Evolutionary conservation across 2,113 vertebrate genomes (phyloP), one percentile per base, ranked within the genome.

Genomic region (Perca schrenkii): DNA sequence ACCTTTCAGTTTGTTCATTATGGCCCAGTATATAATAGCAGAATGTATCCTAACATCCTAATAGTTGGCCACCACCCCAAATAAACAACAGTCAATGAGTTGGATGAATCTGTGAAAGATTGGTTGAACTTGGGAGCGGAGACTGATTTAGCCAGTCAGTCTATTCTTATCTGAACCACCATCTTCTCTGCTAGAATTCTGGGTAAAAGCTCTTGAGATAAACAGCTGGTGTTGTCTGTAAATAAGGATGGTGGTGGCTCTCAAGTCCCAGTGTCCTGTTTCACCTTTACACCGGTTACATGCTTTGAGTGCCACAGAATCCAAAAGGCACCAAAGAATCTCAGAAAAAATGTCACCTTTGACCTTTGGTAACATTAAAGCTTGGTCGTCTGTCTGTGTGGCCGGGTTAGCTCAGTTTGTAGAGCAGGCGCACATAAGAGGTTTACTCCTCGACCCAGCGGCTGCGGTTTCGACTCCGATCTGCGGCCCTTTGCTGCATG

Each of bases 151-250:
- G 6, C 25, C 49, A 36, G 68, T 53, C 52, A 43, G 40, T 19
- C 15, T 36, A 31, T 36, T 15, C 50, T 54, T 15, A 57, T 72
- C 69, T 80, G 40, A 52, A 65, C 0, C 7, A 52, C 17, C 52
- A 64, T 80, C 50, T 77, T 1, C 1, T 75, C 34, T 16, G 5
- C 21, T 11, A n/a, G 61, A 56, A 67, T 65, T 74, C 46, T 58
- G 58, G 50, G 60, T 87, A 83, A 79, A 82, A 31, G 28, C 47
- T 62, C 28, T 22, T 50, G 22, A 81, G 64, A 52, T 75, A 62
- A 70, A 56, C 82, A 80, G 86, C 82, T 83, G 69, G 40, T 88
- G 89, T 89, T 91, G 57, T 74, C 77, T 90, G 83, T 92, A 90
- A 91, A 94, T 87, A 90, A 77, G 50, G 40, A 74, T 0, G 25